These are phyloP conservation scores for Trichonephila inaurata DNA, from an alignment of 1,140 invertebrate species.

Conservation along the genomic window DNA sequence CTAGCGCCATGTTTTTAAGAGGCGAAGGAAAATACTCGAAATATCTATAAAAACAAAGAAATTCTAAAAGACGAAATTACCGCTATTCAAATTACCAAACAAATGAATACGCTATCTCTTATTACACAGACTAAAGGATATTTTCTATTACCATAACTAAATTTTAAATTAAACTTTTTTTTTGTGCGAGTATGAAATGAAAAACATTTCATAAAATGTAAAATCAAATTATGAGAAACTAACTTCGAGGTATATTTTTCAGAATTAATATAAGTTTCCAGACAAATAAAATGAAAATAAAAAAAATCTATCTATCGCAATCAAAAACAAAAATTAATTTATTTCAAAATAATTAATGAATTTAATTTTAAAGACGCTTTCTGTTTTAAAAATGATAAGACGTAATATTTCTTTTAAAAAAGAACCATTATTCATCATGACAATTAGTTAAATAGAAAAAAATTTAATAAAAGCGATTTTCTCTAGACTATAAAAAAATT, in stretches of 20 bases:
- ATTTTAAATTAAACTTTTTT: background rate
- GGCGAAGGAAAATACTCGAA: background rate
- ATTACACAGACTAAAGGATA: slow-evolving; percentile 4
- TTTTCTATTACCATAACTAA: background rate
- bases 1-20: slow-evolving; percentile 49
- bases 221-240: background rate
- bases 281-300: background rate
- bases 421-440: too few species aligned
- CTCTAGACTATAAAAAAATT: too few species aligned
- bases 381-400: too few species aligned
- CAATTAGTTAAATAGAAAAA: too few species aligned
- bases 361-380: background rate
- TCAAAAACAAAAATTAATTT: background rate
- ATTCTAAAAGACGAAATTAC: slow-evolving; percentile 21
- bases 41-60: slow-evolving; percentile 17
- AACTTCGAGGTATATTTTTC: background rate
- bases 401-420: too few species aligned
- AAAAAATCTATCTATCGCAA: background rate
- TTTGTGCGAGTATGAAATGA: background rate
- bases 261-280: too few species aligned
- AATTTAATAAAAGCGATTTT: too few species aligned
- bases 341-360: slow-evolving; percentile 1
- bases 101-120: background rate
- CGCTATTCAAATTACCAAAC: slow-evolving; percentile 1
- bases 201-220: background rate